phyloP scores from a whole-genome alignment of 1,140 invertebrate species.

The Cyclargus thomasi region DNA sequence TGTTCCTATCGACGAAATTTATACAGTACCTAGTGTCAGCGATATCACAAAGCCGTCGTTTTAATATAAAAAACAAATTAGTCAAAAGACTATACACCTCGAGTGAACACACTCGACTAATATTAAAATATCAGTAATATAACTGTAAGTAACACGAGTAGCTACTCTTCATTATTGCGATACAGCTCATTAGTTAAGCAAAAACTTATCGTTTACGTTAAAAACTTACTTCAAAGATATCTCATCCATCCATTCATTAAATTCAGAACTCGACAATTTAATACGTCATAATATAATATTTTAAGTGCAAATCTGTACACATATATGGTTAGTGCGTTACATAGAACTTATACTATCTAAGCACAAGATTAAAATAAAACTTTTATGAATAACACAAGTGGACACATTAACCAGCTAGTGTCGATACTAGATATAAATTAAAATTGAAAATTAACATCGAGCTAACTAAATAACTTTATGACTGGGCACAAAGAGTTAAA shows the following conservation, averaged over 20 bases:
- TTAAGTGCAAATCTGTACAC: not conserved
- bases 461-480: not conserved
- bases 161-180: constrained; percentile 32
- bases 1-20: constrained; percentile 23
- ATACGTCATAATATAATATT: not conserved
- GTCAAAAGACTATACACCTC: constrained; percentile 46
- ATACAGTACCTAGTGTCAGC: constrained; percentile 32
- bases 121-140: constrained; percentile 26
- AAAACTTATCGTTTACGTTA: not conserved
- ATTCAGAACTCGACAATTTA: not conserved
- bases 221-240: constrained; percentile 7
- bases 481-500: not conserved
- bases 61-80: constrained; percentile 55
- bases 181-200: not conserved
- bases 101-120: constrained; percentile 27
- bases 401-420: constrained; percentile 64
- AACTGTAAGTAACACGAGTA: constrained; percentile 24
- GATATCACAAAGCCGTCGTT: constrained; percentile 56
- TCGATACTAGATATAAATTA: constrained; percentile 18
- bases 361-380: constrained; percentile 30
- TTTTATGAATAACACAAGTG: constrained; percentile 52
- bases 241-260: not conserved
- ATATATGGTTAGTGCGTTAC: not conserved
- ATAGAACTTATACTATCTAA: constrained; percentile 8
- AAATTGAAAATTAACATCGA: constrained; percentile 4